Conservation (phyloP, 2,113 vertebrate species). For the Rissa tridactyla region DNA sequence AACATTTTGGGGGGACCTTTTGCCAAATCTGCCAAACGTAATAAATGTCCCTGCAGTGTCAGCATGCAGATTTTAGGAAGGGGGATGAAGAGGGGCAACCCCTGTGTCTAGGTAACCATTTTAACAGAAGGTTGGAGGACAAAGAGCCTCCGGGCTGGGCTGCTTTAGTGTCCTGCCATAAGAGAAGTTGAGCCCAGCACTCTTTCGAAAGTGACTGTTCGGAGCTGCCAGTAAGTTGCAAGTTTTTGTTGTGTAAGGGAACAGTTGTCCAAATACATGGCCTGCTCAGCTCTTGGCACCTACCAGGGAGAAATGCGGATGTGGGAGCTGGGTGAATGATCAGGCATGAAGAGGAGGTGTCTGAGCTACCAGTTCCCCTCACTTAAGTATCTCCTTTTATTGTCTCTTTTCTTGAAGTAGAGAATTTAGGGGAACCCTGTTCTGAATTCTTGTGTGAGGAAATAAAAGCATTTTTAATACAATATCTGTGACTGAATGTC, state of each 20-base stretch:
- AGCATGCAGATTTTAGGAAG: background rate
- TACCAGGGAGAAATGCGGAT: background rate
- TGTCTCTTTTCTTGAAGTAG: background rate
- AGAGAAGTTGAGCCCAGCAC: conserved; percentile 9
- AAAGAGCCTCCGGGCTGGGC: background rate
- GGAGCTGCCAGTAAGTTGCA: background rate
- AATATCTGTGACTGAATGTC: background rate
- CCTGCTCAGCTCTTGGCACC: background rate
- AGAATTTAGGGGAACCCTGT: background rate
- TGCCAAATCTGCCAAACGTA: background rate
- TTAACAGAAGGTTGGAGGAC: background rate
- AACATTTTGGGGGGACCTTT: background rate
- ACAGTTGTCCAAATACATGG: background rate
- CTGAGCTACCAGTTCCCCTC: background rate
- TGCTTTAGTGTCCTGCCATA: background rate
- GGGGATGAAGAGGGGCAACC: background rate
- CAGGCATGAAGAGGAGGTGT: background rate
- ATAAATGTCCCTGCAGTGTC: background rate
- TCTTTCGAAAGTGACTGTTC: background rate
- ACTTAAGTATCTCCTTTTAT: background rate
- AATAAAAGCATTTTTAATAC: background rate
- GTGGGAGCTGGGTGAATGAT: background rate
- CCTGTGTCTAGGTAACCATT: background rate
- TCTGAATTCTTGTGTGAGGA: background rate
- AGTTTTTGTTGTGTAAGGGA: conserved; percentile 18